Conservation (phyloP, 2,888 invertebrate species). For the Melanostoma mellinum region DNA sequence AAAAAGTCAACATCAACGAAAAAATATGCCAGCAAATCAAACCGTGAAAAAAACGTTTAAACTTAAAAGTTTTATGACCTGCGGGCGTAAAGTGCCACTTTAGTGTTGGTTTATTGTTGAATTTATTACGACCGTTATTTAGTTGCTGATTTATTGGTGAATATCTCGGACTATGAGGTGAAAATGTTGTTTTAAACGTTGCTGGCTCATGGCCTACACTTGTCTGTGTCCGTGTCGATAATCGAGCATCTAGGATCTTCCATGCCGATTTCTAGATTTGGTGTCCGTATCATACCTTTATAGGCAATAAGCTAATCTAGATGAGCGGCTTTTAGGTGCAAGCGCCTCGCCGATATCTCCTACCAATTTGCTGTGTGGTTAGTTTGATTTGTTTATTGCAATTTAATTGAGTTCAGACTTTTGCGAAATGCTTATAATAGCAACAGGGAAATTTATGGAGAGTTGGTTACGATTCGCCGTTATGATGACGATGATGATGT, state of each 20-base stretch:
- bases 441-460: slow-evolving; percentile 35
- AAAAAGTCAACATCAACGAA: not conserved
- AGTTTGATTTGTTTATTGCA: slow-evolving; percentile 55
- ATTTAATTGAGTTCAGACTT: slow-evolving; percentile 58
- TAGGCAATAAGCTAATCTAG: not conserved
- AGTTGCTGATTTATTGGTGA: slow-evolving; percentile 70
- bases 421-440: slow-evolving; percentile 24
- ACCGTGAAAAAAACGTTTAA: slow-evolving; percentile 54
- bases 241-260: not conserved
- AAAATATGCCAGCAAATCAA: slow-evolving; percentile 21
- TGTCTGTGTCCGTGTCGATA: slow-evolving; percentile 1
- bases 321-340: not conserved
- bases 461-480: slow-evolving; percentile 7
- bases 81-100: slow-evolving; percentile 69
- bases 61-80: slow-evolving; percentile 50
- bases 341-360: not conserved
- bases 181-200: slow-evolving; percentile 62
- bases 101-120: slow-evolving; percentile 72
- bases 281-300: not conserved
- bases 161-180: slow-evolving; percentile 63
- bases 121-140: slow-evolving; percentile 71
- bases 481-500: slow-evolving; percentile 37
- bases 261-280: slow-evolving; percentile 6
- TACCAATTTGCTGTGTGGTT: not conserved
- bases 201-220: slow-evolving; percentile 35